A percentile compares a stretch with the other conserved stretches of the same genome.
Evolutionary conservation across 1,140 invertebrate genomes (phyloP).

Genomic region (Lepidotrigona ventralis): DNA sequence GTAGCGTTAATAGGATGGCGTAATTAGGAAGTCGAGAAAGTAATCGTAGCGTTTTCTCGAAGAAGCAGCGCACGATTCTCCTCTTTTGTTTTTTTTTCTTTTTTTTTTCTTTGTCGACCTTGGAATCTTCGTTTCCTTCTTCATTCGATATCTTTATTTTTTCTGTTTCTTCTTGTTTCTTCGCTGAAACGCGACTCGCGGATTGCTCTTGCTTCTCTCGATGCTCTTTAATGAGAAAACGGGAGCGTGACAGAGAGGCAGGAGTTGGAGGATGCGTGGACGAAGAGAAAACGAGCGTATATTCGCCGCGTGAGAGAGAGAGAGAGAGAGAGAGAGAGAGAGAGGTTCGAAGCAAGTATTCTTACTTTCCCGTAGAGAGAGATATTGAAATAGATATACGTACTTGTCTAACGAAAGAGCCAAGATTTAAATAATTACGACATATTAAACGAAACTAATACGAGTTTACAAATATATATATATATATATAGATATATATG

Average conservation of each 20-base stretch:
- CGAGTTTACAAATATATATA: constrained; percentile 35
- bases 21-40: background rate
- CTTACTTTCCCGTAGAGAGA: constrained; percentile 5
- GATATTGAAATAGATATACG: constrained; percentile 17
- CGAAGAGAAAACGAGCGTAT: background rate
- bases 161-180: too few relatives aligned
- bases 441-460: constrained; percentile 46
- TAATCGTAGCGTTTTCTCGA: background rate
- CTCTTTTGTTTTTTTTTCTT: background rate
- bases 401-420: constrained; percentile 33
- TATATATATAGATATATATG: constrained; percentile 46
- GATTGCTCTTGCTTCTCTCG: background rate
- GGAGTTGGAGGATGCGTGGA: background rate
- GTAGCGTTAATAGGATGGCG: background rate
- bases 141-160: background rate
- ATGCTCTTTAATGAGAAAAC: background rate
- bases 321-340: too few relatives aligned
- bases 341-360: constrained; percentile 16
- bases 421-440: constrained; percentile 50
- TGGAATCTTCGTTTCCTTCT: background rate
- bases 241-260: background rate
- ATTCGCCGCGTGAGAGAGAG: background rate
- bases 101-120: constrained; percentile 4
- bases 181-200: background rate
- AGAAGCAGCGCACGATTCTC: constrained; percentile 3